Base-by-base conservation (phyloP, 2,888 invertebrate species). In the Hydrotaea cyrtoneurina region DNA sequence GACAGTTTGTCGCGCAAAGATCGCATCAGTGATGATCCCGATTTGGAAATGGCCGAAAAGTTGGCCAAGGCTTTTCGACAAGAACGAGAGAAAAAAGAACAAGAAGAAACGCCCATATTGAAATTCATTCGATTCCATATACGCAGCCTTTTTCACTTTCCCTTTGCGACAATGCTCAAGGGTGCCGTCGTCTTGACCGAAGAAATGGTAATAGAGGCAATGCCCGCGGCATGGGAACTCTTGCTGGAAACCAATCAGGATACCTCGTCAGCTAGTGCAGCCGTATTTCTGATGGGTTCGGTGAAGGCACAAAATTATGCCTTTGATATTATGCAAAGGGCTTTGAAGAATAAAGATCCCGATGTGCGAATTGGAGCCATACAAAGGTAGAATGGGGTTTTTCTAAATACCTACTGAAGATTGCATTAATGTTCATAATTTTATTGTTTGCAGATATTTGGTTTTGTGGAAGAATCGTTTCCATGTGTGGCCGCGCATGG, bases 401-500 rank as follows among this genome's bases (percentile, higher is more conserved):
- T n/a, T n/a, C n/a, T 64, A 31, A 15, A 15, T 36, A 46, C 0
- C n/a, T 11, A 2, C 62, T 21, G n/a, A 11, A 66, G 3, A 23
- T 75, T 23, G 3, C 13, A 53, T 62, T 76, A 69, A 13, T 26
- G n/a, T 17, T 43, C 55, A 11, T 55, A 10, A 15, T 59, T 23
- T 69, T 0, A 43, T 36, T 26, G 2, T 43, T 55, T 69, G 31
- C 81, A 95, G 97, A 84, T 98, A 98, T 93, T 97, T 98, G 94
- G 96, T 97, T 0, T 94, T 99, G 87, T 99, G 99, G 99, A 97
- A 98, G 90, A 95, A 98, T 87, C 94, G 99, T 1, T 98, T 98
- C 91, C 99, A 99, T 94, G 98, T 98, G 0, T 99, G 99, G 99
- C 98, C 99, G 0, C 95, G 99, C 81, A 98, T 99, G 99, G 99